Conservation (phyloP, 92 coral and sea anemone genomes). For the Pocillopora grandis region DNA sequence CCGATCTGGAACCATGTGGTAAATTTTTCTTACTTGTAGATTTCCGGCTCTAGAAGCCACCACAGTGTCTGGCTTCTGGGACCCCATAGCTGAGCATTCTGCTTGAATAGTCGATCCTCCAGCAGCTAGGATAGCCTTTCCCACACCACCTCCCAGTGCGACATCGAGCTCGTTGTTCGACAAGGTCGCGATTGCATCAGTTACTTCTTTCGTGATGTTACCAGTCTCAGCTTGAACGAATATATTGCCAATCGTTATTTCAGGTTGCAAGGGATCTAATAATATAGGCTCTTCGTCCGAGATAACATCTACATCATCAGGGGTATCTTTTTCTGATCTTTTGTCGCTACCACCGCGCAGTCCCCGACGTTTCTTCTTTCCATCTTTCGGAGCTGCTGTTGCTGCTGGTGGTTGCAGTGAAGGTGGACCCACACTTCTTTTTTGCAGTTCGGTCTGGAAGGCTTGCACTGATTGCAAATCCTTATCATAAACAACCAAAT, state of each 20-base stretch:
- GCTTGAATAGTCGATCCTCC: slow-evolving; percentile 71
- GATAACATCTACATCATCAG: background rate
- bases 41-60: slow-evolving; percentile 55
- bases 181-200: slow-evolving; percentile 71
- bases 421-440: slow-evolving; percentile 1
- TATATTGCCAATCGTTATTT: slow-evolving; percentile 40
- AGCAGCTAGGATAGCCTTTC: slow-evolving; percentile 53
- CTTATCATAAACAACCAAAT: slow-evolving; percentile 68
- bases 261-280: slow-evolving; percentile 13
- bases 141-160: slow-evolving; percentile 53
- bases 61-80: background rate
- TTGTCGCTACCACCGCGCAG: background rate
- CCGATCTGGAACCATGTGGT: slow-evolving; percentile 61
- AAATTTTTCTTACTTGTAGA: slow-evolving; percentile 39
- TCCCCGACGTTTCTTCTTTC: slow-evolving; percentile 11
- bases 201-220: slow-evolving; percentile 70
- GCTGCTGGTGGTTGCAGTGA: background rate
- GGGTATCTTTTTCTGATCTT: background rate
- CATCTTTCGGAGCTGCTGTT: background rate
- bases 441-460: slow-evolving; percentile 49
- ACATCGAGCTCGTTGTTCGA: slow-evolving; percentile 49
- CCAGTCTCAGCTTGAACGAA: slow-evolving; percentile 66
- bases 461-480: slow-evolving; percentile 61
- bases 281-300: slow-evolving; percentile 6
- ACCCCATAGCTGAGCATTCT: slow-evolving; percentile 43